Evolutionary conservation across 2,113 vertebrate genomes (phyloP).

Genomic region (Macheiramphus alcinus): DNA sequence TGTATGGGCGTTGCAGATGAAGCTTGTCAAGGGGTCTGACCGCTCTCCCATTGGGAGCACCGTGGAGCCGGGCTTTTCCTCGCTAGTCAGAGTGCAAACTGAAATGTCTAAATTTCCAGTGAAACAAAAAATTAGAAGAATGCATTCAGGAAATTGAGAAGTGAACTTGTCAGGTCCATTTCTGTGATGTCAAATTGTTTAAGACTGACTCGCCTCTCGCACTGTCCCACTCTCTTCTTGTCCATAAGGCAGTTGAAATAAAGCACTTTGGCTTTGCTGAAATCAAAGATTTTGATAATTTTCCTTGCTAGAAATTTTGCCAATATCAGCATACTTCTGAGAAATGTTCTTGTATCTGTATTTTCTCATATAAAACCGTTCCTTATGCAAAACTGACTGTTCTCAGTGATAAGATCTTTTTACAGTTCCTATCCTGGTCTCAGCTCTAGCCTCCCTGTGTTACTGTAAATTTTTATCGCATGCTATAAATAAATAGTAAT

Average conservation of each 20-base stretch:
- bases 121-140: not conserved
- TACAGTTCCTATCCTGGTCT: not conserved
- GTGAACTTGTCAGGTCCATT: not conserved
- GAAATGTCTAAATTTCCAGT: not conserved
- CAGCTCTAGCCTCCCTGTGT: not conserved
- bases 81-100: not conserved
- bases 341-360: not conserved
- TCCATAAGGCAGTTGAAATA: not conserved
- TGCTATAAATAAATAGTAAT: constrained; percentile 11
- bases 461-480: constrained; percentile 21
- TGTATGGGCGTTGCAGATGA: not conserved
- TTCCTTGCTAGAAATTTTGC: not conserved
- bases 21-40: not conserved
- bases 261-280: not conserved
- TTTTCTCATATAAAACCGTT: constrained; percentile 36
- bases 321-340: not conserved
- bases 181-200: not conserved
- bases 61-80: fast-evolving
- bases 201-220: not conserved
- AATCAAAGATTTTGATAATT: not conserved
- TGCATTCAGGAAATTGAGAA: not conserved
- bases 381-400: not conserved
- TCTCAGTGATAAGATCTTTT: constrained; percentile 35
- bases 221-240: not conserved
- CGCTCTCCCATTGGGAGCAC: not conserved